Base-by-base conservation (phyloP, 2,113 vertebrate species). In the Neoarius graeffei region DNA sequence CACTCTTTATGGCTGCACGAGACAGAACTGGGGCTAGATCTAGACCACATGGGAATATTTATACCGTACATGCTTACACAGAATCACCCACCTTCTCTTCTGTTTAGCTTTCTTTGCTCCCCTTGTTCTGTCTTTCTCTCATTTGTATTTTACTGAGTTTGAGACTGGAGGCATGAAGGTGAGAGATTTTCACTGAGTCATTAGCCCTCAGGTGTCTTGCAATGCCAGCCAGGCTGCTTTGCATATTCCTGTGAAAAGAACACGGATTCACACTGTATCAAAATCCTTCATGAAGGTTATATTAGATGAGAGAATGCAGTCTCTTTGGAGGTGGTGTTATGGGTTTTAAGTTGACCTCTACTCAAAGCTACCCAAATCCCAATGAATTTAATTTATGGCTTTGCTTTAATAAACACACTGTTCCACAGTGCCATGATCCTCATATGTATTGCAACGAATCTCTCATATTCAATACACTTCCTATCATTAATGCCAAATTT, bases 111-210 rank as follows among this genome's bases (percentile, higher is more conserved):
- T 67, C 60, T 79, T 60, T 81, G 54, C 84, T 71, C 79, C 30
- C n/a, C 62, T 57, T 73, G 56, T 69, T 85, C 8, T 56, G 11
- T 42, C 35, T 59, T 69, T 85, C 59, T 50, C 74, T 77, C 74
- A 87, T 81, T 80, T 81, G 74, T 85, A 77, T 59, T 77, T 91
- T 81, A 83, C 71, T 71, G 83, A 85, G 79, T 73, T 64, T 30
- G n/a, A 64, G 67, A 86, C 67, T 86, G 54, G 35, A 89, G 69
- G 48, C 88, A 89, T 77, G 27, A 82, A 83, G 85, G 88, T 57
- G 77, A 86, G 81, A 89, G 85, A 84, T 83, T 84, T 83, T 67
- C 81, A 73, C 81, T 67, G 80, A 86, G 73, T 89, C 88, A 87
- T 84, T 87, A 80, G 85, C 82, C 57, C 73, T 87, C 76, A 84